A percentile compares a stretch with the other conserved stretches of the same genome.
Conservation (phyloP, 2,113 vertebrate species). For the Noctilio leporinus region DNA sequence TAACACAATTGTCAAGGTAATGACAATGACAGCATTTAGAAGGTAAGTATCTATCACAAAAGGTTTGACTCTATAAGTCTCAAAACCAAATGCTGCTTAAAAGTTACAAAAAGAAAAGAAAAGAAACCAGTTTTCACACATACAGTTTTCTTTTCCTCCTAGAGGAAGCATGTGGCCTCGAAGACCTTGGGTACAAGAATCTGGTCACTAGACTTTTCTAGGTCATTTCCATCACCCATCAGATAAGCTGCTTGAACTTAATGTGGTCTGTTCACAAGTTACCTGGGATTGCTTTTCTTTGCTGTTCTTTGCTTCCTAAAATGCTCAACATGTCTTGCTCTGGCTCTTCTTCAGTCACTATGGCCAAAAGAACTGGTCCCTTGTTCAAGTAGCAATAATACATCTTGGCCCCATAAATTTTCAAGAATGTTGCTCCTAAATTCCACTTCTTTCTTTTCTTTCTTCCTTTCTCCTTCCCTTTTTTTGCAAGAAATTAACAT, state of each 20-base stretch:
- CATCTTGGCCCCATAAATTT: constrained; percentile 58
- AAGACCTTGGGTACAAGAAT: neutral
- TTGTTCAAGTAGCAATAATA: constrained; percentile 74
- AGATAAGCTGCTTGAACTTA: constrained; percentile 39
- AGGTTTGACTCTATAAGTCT: constrained; percentile 51
- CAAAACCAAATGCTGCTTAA: constrained; percentile 69
- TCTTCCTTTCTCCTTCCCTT: neutral
- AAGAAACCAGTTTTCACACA: constrained; percentile 61
- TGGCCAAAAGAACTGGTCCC: constrained; percentile 76
- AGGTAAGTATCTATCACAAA: constrained; percentile 5
- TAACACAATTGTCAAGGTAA: neutral
- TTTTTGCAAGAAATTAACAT: constrained; percentile 78
- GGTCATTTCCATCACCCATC: neutral
- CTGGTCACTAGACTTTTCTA: neutral
- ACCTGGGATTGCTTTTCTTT: constrained; percentile 58
- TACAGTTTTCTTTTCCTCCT: constrained; percentile 55
- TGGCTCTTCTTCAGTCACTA: constrained; percentile 68
- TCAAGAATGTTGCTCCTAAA: constrained; percentile 67
- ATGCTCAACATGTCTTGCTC: constrained; percentile 58
- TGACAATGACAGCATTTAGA: neutral
- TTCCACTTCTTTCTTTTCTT: constrained; percentile 66
- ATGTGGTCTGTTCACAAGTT: constrained; percentile 65
- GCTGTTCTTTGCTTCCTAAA: constrained; percentile 54
- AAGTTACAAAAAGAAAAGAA: constrained; percentile 32
- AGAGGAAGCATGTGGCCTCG: constrained; percentile 67